Evolutionary conservation across 2,888 invertebrate species (phyloP).

Genomic region (Drosophila rubida): DNA sequence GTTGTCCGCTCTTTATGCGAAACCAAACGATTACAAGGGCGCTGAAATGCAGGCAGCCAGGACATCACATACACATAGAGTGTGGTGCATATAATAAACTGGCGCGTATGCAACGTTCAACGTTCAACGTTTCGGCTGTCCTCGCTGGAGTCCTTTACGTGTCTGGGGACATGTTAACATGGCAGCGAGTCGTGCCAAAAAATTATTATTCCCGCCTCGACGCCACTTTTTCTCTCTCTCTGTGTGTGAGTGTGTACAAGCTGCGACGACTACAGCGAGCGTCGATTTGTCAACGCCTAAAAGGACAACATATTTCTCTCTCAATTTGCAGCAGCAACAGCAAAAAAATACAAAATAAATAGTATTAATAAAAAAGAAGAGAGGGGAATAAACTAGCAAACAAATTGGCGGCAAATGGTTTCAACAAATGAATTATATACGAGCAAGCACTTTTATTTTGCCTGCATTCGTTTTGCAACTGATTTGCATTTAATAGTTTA

Average conservation of each 20-base stretch:
- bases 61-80: slow-evolving; percentile 29
- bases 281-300: slow-evolving; percentile 82
- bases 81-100: slow-evolving; percentile 66
- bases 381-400: slow-evolving; percentile 35
- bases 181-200: slow-evolving; percentile 83
- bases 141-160: slow-evolving; percentile 61
- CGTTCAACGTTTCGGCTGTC: slow-evolving; percentile 41
- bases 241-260: too few species aligned
- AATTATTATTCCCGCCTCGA: slow-evolving; percentile 83
- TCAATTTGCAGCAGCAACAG: slow-evolving; percentile 46
- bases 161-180: slow-evolving; percentile 84
- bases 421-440: slow-evolving; percentile 74
- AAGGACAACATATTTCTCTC: slow-evolving; percentile 80
- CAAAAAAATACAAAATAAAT: slow-evolving; percentile 33
- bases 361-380: slow-evolving; percentile 26
- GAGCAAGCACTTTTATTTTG: slow-evolving; percentile 18
- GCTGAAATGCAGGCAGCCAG: slow-evolving; percentile 71
- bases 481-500: slow-evolving; percentile 73
- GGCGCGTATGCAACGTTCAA: slow-evolving; percentile 56
- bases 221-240: slow-evolving; percentile 70
- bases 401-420: slow-evolving; percentile 74
- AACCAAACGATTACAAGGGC: slow-evolving; percentile 58
- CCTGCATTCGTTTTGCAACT: slow-evolving; percentile 25
- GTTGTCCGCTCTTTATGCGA: slow-evolving; percentile 30
- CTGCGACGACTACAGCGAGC: slow-evolving; percentile 45